phyloP scores from a whole-genome alignment of 2,797 vertebrate species.

The Microchirus variegatus region DNA sequence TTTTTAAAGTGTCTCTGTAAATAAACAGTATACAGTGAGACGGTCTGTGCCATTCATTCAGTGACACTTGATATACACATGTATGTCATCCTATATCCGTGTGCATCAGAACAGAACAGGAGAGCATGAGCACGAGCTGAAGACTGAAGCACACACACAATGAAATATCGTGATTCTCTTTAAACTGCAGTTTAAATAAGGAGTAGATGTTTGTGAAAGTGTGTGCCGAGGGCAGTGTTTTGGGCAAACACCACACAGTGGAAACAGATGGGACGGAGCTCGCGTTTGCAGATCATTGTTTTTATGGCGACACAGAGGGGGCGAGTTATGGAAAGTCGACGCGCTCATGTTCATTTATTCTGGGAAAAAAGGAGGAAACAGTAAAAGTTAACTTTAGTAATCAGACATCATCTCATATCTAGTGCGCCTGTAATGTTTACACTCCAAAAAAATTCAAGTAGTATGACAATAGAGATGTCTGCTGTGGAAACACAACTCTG shows the following conservation, averaged over 20 bases:
- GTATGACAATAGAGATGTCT: conserved; percentile 55
- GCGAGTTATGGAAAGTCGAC: conserved; percentile 51
- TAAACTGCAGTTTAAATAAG: conserved; percentile 47
- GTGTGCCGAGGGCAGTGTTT: conserved; percentile 45
- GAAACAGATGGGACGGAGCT: conserved; percentile 66
- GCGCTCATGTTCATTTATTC: conserved; percentile 34
- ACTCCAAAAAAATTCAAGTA: conserved; percentile 30
- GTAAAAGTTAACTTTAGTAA: conserved; percentile 9
- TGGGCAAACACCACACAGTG: conserved; percentile 44
- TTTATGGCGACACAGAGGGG: conserved; percentile 52
- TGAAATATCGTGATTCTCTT: conserved; percentile 60
- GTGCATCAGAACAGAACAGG: too few species aligned
- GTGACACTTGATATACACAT: conserved; percentile 7
- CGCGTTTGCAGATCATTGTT: conserved; percentile 48
- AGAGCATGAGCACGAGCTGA: too few species aligned
- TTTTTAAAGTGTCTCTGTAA: too few species aligned
- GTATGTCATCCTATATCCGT: too few species aligned
- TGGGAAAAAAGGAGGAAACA: conserved; percentile 1
- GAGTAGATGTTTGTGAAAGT: conserved; percentile 54
- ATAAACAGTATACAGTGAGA: too few species aligned
- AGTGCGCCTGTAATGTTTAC: conserved; percentile 30
- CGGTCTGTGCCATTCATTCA: conserved; percentile 22
- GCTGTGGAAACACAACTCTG: conserved; percentile 65
- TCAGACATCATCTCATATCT: conserved; percentile 8
- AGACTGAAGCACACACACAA: too few species aligned